Percentiles rank a stretch among this genome's conserved stretches.
Conservation (phyloP, 2,888 invertebrate species). For the Plagodis dolabraria region DNA sequence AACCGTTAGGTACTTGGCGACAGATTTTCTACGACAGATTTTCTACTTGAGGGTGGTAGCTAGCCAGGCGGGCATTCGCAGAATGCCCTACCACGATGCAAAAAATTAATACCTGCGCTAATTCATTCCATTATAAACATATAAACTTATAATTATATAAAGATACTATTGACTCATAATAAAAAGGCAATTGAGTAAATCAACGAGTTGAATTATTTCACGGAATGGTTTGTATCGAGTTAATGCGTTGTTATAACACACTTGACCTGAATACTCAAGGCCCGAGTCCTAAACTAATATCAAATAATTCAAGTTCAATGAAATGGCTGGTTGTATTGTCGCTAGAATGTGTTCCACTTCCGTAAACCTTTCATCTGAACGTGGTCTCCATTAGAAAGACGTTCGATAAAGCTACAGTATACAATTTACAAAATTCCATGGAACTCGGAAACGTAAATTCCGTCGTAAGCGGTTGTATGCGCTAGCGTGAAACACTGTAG, state of each 20-base stretch:
- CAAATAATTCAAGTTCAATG: constrained; percentile 28
- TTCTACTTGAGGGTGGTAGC: too few species aligned
- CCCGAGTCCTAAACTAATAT: constrained; percentile 22
- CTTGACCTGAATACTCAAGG: constrained; percentile 6
- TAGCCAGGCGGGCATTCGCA: too few species aligned
- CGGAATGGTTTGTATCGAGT: neutral
- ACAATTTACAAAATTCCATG: constrained; percentile 55
- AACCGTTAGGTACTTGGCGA: too few species aligned
- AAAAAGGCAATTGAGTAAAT: too few species aligned
- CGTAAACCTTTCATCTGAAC: constrained; percentile 36
- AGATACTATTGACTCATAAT: too few species aligned
- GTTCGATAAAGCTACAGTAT: constrained; percentile 52
- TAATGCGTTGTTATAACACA: constrained; percentile 6
- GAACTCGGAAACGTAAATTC: constrained; percentile 64
- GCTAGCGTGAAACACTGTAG: constrained; percentile 54
- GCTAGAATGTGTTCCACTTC: constrained; percentile 28
- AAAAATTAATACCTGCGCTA: too few species aligned
- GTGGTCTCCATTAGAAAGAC: constrained; percentile 50
- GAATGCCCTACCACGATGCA: too few species aligned
- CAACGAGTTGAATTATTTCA: neutral
- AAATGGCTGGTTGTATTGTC: constrained; percentile 25
- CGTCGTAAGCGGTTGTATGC: constrained; percentile 57
- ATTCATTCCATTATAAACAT: too few species aligned
- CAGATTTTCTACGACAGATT: too few species aligned
- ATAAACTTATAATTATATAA: too few species aligned